phyloP scores from a whole-genome alignment of 2,888 invertebrate genomes.

The Odontothrips loti region DNA sequence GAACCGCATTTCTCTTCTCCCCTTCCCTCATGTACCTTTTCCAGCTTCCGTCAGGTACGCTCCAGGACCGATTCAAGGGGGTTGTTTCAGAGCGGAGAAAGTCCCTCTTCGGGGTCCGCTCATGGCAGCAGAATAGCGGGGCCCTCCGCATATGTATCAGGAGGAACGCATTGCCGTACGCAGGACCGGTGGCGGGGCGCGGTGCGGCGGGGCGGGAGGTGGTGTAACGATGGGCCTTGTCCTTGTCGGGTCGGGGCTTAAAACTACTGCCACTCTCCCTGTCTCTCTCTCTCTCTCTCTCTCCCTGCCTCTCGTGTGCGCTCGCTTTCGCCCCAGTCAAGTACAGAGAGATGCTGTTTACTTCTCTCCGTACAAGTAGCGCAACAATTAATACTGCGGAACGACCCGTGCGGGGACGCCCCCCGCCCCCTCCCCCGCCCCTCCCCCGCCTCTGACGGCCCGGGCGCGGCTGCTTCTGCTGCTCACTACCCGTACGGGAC shows the following conservation, averaged over 20 bases:
- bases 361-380: slow-evolving; percentile 18
- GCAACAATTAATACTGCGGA: slow-evolving; percentile 26
- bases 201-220: neutral
- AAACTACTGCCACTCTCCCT: neutral
- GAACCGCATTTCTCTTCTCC: too few relatives aligned
- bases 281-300: too few relatives aligned
- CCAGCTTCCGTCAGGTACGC: too few relatives aligned
- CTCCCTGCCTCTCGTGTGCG: too few relatives aligned
- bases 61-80: too few relatives aligned
- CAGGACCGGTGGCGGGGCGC: neutral
- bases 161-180: neutral
- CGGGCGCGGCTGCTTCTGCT: too few relatives aligned
- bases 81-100: neutral
- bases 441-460: too few relatives aligned
- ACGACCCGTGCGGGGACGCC: slow-evolving; percentile 7
- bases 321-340: neutral
- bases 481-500: neutral
- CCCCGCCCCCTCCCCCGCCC: too few relatives aligned
- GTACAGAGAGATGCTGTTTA: slow-evolving; percentile 21
- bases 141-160: neutral
- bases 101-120: neutral
- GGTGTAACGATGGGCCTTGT: slow-evolving; percentile 8
- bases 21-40: too few relatives aligned
- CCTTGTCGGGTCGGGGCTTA: slow-evolving; percentile 20
- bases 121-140: neutral